Evolutionary conservation across 2,888 invertebrate species (phyloP).

Genomic region (Andrena trimmerana): DNA sequence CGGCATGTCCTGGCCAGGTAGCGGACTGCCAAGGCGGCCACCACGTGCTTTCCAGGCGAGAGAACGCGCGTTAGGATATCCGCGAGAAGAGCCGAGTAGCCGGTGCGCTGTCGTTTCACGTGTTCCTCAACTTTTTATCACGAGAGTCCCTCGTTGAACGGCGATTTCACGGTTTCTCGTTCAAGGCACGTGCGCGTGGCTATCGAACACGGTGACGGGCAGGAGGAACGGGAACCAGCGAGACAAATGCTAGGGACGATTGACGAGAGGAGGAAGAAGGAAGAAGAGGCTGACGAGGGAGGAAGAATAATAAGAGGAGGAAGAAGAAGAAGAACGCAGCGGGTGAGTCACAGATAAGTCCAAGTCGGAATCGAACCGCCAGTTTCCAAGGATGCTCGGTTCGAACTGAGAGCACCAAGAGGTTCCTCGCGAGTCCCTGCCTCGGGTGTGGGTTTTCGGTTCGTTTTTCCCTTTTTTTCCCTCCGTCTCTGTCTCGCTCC

Average conservation of each 20-base stretch:
- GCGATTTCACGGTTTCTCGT: constrained; percentile 54
- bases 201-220: neutral
- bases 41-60: constrained; percentile 45
- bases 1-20: constrained; percentile 32
- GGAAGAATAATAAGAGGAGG: constrained; percentile 7
- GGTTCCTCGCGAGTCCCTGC: constrained; percentile 79
- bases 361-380: constrained; percentile 77
- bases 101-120: neutral
- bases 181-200: constrained; percentile 63
- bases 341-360: constrained; percentile 58
- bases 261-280: neutral
- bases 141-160: constrained; percentile 34
- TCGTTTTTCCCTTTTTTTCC: constrained; percentile 81
- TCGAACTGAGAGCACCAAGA: constrained; percentile 83
- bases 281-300: constrained; percentile 9
- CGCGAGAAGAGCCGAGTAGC: neutral
- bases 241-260: neutral
- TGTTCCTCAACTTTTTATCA: constrained; percentile 30
- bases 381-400: constrained; percentile 84
- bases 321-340: constrained; percentile 26
- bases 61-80: neutral
- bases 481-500: constrained; percentile 62
- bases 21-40: constrained; percentile 12
- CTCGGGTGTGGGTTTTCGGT: constrained; percentile 83
- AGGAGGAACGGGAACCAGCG: constrained; percentile 6